phyloP scores from a whole-genome alignment of 2,888 invertebrate species.

The Drosophila mimica region DNA sequence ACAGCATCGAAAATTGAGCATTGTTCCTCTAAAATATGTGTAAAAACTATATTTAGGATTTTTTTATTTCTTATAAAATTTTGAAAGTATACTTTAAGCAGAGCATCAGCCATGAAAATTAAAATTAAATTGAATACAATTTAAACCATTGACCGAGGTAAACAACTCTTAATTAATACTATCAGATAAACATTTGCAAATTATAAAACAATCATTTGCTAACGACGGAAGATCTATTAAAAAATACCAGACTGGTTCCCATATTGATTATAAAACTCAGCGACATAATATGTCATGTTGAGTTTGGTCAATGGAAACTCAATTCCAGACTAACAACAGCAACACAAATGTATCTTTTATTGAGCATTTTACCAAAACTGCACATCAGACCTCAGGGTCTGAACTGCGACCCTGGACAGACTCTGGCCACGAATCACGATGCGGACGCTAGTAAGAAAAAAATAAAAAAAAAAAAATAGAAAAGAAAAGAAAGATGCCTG shows the following conservation, averaged over 20 bases:
- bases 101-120: constrained; percentile 45
- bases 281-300: constrained; percentile 53
- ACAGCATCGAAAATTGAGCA: neutral
- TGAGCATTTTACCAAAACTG: constrained; percentile 75
- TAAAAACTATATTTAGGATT: neutral
- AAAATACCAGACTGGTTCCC: constrained; percentile 29
- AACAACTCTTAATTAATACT: constrained; percentile 27
- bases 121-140: constrained; percentile 50
- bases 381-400: constrained; percentile 73
- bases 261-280: constrained; percentile 29
- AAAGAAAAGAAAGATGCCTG: constrained; percentile 2
- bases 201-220: constrained; percentile 63
- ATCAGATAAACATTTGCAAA: constrained; percentile 46
- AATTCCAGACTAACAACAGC: constrained; percentile 36
- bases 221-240: constrained; percentile 60
- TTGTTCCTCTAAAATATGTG: neutral
- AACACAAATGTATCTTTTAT: constrained; percentile 64
- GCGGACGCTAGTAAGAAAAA: constrained; percentile 19
- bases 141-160: constrained; percentile 24
- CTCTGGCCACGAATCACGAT: constrained; percentile 71
- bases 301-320: constrained; percentile 34
- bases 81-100: constrained; percentile 15
- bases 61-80: constrained; percentile 2
- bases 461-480: constrained; percentile 11
- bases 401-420: constrained; percentile 70